Evolutionary conservation across 2,113 vertebrate genomes (phyloP).

Genomic region (Psammodynastes pulverulentus): DNA sequence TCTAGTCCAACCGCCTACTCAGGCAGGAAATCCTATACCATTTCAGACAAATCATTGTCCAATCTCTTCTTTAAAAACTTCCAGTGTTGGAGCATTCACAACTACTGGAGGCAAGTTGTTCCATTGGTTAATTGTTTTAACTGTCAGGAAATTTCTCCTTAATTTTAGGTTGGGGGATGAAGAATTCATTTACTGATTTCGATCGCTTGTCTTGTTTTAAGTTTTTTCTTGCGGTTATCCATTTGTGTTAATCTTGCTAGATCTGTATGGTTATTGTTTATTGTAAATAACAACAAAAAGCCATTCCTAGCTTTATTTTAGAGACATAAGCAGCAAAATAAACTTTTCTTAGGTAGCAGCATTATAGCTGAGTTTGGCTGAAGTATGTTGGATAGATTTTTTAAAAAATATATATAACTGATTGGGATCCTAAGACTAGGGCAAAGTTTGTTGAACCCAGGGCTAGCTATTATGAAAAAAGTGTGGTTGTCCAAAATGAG

Average conservation of each 20-base stretch:
- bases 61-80: no score
- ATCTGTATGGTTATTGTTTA: neutral
- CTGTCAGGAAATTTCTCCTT: no score
- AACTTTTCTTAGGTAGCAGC: neutral
- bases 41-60: no score
- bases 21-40: no score
- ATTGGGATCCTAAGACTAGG: neutral
- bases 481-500: neutral
- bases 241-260: neutral
- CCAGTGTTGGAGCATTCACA: no score
- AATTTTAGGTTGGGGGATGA: no score
- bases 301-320: neutral
- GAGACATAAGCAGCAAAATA: neutral
- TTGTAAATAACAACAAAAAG: neutral
- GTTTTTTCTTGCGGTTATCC: neutral
- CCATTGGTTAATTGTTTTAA: no score
- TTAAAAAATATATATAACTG: neutral
- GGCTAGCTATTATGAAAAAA: neutral
- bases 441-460: neutral
- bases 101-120: no score
- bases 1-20: no score
- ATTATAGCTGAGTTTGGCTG: neutral
- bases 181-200: neutral
- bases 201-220: neutral
- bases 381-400: neutral